Conservation (phyloP, 2,888 invertebrate species). For the Kryphioiulus occultus region DNA sequence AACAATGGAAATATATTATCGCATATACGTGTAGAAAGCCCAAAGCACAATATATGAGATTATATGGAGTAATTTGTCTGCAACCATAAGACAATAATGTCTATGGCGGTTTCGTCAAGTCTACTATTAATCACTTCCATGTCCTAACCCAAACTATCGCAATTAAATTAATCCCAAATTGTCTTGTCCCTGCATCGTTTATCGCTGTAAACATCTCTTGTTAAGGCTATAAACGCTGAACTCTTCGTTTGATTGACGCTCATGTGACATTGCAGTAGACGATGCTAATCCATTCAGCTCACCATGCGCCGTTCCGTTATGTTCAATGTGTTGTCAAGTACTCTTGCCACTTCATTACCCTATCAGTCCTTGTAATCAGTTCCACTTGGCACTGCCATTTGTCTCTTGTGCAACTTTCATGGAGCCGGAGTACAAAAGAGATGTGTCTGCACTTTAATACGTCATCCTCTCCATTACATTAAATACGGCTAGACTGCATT, state of each 20-base stretch:
- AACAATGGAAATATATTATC: too few relatives aligned
- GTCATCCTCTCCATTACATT: background rate
- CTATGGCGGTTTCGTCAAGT: background rate
- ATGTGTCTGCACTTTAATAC: background rate
- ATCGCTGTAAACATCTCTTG: background rate
- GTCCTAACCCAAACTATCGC: background rate
- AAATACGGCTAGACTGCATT: background rate
- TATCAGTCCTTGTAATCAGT: background rate
- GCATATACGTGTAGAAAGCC: too few relatives aligned
- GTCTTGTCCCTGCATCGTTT: background rate
- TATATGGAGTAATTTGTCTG: too few relatives aligned
- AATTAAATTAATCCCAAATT: background rate
- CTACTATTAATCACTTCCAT: background rate
- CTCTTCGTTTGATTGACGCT: background rate
- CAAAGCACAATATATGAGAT: too few relatives aligned
- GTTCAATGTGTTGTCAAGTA: constrained; percentile 5
- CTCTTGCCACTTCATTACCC: background rate
- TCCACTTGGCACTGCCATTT: constrained; percentile 5
- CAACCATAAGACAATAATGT: too few relatives aligned
- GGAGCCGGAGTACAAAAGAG: background rate
- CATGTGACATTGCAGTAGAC: background rate
- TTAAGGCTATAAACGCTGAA: background rate
- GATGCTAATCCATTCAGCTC: background rate
- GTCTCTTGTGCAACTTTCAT: background rate
- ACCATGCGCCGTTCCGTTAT: background rate